Evolutionary conservation across 2,113 vertebrate genomes (phyloP), one percentile per base, ranked within the genome.

Genomic region (Saimiri boliviensis): DNA sequence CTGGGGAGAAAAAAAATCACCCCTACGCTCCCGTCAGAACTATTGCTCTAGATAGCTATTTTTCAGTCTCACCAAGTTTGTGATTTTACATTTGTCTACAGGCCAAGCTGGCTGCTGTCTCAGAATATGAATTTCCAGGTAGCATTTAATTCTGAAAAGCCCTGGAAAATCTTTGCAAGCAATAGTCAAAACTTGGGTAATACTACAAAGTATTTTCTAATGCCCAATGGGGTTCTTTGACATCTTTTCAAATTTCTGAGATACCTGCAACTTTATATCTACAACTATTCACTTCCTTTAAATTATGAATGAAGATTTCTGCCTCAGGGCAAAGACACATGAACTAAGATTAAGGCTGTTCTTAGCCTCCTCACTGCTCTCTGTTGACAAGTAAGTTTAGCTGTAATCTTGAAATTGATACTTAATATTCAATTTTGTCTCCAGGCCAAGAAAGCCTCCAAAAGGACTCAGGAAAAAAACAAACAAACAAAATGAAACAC

Each of bases 351-450:
- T 90, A 96, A 88, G 68, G 30, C 74, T 96, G 74, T 70, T 83
- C 95, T 84, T 94, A 83, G 32, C 92, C 83, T 91, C 52, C 35
- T 56, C 87, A 96, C 70, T 91, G 88, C 89, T 89, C 86, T 94
- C 93, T 90, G 81, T 92, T 95, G 96, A 94, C 88, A 96, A 94
- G 88, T 71, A 60, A 92, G 73, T 54, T 96, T 90, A 96, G 93
- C 85, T 66, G 30, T 94, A 47, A 92, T 76, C 85, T 17, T 97
- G 96, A 97, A 96, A 98, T 92, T 85, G 76, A 95, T 80, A 96
- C 92, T 85, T 95, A 79, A 56, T 90, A 76, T 66, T 97, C 66
- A 86, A 54, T 90, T 93, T 63, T 91, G 81, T 77, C 87, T 90
- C 71, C n/a, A 73, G 56, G 91, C 92, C 88, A 94, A 95, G 49